Evolutionary conservation across 2,797 vertebrate species (phyloP), one percentile per base, ranked within the genome.

Genomic region (Amniataba percoides): DNA sequence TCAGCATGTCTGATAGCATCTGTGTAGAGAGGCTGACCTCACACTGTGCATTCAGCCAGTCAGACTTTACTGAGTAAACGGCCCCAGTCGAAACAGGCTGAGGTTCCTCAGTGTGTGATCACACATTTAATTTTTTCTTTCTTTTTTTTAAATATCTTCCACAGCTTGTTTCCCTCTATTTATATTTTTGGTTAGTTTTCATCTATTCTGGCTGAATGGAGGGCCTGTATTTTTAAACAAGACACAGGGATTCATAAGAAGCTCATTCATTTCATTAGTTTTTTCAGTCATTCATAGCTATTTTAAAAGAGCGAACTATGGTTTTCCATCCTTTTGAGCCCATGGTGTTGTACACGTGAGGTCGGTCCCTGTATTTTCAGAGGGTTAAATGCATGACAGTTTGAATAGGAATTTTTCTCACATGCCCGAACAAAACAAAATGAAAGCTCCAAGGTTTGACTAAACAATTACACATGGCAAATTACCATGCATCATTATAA

Each of bases 1-100:
- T 89, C 87, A 82, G 88, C 42, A n/a, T 86, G 80, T 81, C 86
- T 87, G 87, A 93, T 88, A 90, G 65, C 79, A 92, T 93, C 90
- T 86, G 84, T 85, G 85, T 82, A 72, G 77, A 87, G 67, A 89
- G 59, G 76, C 82, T 81, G 88, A 85, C 87, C 90, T 87, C 88
- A 87, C 77, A 64, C 79, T 57, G 84, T 42, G 78, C 53, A 21
- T 55, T 74, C 81, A 89, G 86, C 59, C 82, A 71, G 68, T 60
- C 58, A 70, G 77, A 81, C 77, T 82, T 75, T 57, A 82, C 79
- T 78, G 69, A 78, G 74, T 78, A 83, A 90, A 88, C 36, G 48
- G 69, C 66, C 69, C 65, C 77, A 61, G 48, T 65, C 9, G 18
- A 80, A 80, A 69, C 48, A 72, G 48, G 56, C 48, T 11, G 4